Base-by-base conservation (phyloP, 1,140 invertebrate genomes). In the Hermetia illucens region DNA sequence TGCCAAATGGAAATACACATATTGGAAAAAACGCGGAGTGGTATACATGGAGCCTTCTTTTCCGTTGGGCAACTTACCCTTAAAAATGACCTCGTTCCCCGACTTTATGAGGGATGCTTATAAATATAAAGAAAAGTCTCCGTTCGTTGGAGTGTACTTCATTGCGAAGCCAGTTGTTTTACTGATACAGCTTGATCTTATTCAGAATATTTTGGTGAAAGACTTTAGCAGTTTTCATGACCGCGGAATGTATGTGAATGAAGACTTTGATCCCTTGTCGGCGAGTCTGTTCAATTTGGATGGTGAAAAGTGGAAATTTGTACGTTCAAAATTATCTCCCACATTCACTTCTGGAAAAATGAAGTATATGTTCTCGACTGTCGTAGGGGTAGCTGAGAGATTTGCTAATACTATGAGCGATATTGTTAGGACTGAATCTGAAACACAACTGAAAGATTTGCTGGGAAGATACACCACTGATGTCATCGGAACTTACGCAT, bases 291-390 rank as follows among this genome's bases (percentile, higher is more conserved):
- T 63, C 22, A 50, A 52, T 18, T 40, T 58, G 1, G 50, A 55
- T 30, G 53, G 49, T 6, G 49, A 54, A 44, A 51, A 43, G 9
- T 77, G 75, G 75, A 70, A 66, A 47, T 51, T 64, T 3, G 41
- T 73, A 6, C 52, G 75, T 19, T 51, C 58, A 16, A 72, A 74
- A 35, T 49, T 75, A 30, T 68, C 53, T 0, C 66, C 65, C 0
- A 58, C 55, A 5, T 68, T 69, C 38, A 65, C 55, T 1, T 57
- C 55, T 1, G 58, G 50, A 20, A 70, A 69, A 48, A 53, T 71
- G 34, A 69, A 66, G 40, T 43, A 45, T 3, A 68, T 71, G 59
- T 64, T 68, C 21, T 42, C 45, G 4, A 50, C 59, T 0, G 21
- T 69, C 5, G 36, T 53, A 15, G 52, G 61, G 17, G 53, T 53